These are phyloP conservation scores for Drosophila funebris DNA, from an alignment of 1,140 invertebrate genomes.

Conservation along the genomic window DNA sequence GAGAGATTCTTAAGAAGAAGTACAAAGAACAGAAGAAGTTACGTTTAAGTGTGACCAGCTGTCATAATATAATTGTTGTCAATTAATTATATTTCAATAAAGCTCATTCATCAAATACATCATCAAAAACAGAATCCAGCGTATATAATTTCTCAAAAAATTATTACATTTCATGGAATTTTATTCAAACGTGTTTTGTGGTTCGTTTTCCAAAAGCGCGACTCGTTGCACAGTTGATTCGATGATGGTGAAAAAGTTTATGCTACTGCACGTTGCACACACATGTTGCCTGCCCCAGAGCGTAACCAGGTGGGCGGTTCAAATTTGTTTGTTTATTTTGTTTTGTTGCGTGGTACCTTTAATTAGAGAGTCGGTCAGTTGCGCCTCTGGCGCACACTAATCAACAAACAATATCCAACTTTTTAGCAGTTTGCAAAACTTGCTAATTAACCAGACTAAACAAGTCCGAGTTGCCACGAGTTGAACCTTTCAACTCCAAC, in stretches of 20 bases:
- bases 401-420: slow-evolving; percentile 38
- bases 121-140: too few relatives aligned
- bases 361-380: slow-evolving; percentile 42
- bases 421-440: slow-evolving; percentile 39
- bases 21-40: too few relatives aligned
- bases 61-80: too few relatives aligned
- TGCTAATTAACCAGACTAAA: slow-evolving; percentile 44
- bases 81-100: too few relatives aligned
- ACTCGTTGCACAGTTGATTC: too few relatives aligned
- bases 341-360: slow-evolving; percentile 33
- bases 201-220: too few relatives aligned
- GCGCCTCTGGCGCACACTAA: slow-evolving; percentile 22
- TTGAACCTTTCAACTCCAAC: slow-evolving; percentile 32
- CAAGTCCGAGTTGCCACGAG: slow-evolving; percentile 13
- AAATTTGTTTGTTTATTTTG: slow-evolving; percentile 26
- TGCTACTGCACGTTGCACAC: background rate
- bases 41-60: too few relatives aligned
- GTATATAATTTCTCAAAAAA: too few relatives aligned
- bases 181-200: too few relatives aligned
- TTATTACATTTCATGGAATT: too few relatives aligned
- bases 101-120: too few relatives aligned
- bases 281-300: slow-evolving; percentile 8
- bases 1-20: too few relatives aligned
- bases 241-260: background rate
- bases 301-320: slow-evolving; percentile 23